phyloP scores from a whole-genome alignment of 1,140 invertebrate species.

The Lepidurus couesii region DNA sequence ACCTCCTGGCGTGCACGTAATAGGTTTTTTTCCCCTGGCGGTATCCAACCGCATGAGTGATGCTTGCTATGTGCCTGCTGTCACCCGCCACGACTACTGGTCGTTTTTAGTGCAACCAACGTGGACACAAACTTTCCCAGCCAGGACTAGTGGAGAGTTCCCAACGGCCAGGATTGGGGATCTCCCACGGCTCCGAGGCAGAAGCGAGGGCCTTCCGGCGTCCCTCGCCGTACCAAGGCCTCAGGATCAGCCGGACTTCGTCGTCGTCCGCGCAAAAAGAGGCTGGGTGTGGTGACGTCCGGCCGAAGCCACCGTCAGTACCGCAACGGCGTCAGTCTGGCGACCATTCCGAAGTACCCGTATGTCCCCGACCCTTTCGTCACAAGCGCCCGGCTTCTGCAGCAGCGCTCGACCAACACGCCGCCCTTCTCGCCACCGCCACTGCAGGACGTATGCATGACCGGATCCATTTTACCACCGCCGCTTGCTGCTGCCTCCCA shows the following conservation, averaged over 20 bases:
- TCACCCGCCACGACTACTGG: not conserved
- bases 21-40: not conserved
- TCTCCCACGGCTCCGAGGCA: not conserved
- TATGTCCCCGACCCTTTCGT: not conserved
- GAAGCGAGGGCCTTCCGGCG: constrained; percentile 11
- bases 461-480: constrained; percentile 3
- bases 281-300: constrained; percentile 12
- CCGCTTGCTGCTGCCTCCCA: constrained; percentile 16
- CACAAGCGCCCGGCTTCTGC: not conserved
- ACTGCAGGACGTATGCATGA: constrained; percentile 13
- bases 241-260: constrained; percentile 17
- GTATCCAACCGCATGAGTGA: not conserved
- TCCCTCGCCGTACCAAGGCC: constrained; percentile 12
- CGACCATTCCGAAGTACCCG: not conserved
- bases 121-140: not conserved
- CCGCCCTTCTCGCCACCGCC: not conserved
- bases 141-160: not conserved
- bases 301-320: constrained; percentile 7
- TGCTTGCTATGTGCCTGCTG: constrained; percentile 12
- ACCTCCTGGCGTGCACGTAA: not conserved
- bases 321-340: constrained; percentile 12
- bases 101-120: not conserved
- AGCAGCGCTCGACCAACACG: not conserved
- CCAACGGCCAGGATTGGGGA: not conserved
- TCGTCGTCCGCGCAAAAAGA: constrained; percentile 20